phyloP scores from a whole-genome alignment of 2,797 vertebrate genomes.

The Helostoma temminkii region DNA sequence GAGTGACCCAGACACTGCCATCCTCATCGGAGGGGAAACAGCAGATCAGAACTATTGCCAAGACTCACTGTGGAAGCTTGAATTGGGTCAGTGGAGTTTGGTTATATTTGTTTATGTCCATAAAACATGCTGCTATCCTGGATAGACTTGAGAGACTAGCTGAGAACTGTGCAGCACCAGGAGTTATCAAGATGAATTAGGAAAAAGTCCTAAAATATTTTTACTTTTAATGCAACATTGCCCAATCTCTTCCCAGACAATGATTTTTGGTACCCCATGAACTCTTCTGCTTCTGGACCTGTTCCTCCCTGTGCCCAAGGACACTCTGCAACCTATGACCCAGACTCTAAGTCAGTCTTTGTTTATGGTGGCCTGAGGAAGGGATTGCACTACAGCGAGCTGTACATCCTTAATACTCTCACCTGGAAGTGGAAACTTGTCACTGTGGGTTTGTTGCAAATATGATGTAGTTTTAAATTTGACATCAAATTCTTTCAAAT shows the following conservation, averaged over 20 bases:
- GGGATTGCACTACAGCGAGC: slow-evolving; percentile 77
- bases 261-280: slow-evolving; percentile 91
- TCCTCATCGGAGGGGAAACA: slow-evolving; percentile 90
- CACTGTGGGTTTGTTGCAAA: slow-evolving; percentile 82
- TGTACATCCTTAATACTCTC: slow-evolving; percentile 88
- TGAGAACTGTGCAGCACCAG: background rate
- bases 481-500: background rate
- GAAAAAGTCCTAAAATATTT: background rate
- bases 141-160: background rate
- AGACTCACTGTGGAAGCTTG: slow-evolving; percentile 89
- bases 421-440: slow-evolving; percentile 91
- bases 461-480: background rate
- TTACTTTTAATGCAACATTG: background rate
- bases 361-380: slow-evolving; percentile 90
- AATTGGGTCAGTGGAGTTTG: slow-evolving; percentile 83
- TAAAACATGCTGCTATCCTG: background rate
- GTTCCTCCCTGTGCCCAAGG: slow-evolving; percentile 80
- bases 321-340: slow-evolving; percentile 90
- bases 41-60: slow-evolving; percentile 75
- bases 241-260: slow-evolving; percentile 79
- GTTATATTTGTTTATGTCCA: background rate
- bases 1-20: slow-evolving; percentile 86
- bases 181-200: no score
- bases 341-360: slow-evolving; percentile 87
- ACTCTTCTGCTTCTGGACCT: slow-evolving; percentile 72